Evolutionary conservation across 2,113 vertebrate genomes (phyloP), one percentile per base, ranked within the genome.

Genomic region (Dipodomys merriami): DNA sequence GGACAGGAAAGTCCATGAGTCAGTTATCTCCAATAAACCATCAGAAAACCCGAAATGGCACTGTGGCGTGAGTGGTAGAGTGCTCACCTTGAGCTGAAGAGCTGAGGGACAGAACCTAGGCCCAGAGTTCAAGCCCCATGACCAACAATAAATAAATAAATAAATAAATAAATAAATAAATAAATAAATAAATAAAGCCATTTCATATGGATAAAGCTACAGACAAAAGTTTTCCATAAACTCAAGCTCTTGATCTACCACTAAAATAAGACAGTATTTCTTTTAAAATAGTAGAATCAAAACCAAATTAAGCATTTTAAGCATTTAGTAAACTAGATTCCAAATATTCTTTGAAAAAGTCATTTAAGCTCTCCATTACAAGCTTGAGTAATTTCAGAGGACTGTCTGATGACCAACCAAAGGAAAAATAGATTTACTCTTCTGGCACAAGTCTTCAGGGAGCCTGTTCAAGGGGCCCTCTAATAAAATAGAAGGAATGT

Each of bases 241-340:
- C 46, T 44, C 53, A 78, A 13, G 67, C 29, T 78, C 44, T 62
- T 78, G 35, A 27, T 78, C 35, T 18, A 4, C 18, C 30, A 73
- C 30, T 23, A 95, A 87, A 68, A 23, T 67, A 77, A 91, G 64
- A 71, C 5, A 67, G 7, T 1, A 73, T 27, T 74, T 80, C 2
- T 9, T 74, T 90, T 90, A 67, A 73, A 35, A 90, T 30, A 74
- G n/a, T 82, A 60, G 53, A 33, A 23, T 64, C 88, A 89, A 92
- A 92, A 18, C 65, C 33, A 87, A 94, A n/a, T n/a, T n/a, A n/a
- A 87, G 44, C 22, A 27, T 86, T 88, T 71, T 67, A 60, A 90
- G 69, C 60, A 83, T 62, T 83, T 60, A 91, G 57, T 6, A 92
- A 71, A 68, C 33, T 39, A 90, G 84, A 88, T 30, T 16, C 44